A percentile compares a stretch with the other conserved stretches of the same genome.
Evolutionary conservation across 2,113 vertebrate species (phyloP).

Genomic region (Paradisaea rubra): DNA sequence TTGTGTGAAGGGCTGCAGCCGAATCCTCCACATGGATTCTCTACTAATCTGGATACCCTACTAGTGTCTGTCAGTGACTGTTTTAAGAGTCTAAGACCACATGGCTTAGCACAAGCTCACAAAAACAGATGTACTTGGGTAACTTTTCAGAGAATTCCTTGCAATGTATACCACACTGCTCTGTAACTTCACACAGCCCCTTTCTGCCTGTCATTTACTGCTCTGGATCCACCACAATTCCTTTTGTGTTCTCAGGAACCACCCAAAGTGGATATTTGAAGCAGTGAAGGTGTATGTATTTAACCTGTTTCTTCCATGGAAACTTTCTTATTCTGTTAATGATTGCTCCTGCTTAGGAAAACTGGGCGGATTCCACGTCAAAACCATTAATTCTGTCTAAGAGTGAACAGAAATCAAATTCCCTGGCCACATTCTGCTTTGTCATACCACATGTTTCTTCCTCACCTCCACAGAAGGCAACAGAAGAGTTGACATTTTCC

Average conservation of each 20-base stretch:
- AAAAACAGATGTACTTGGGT: background rate
- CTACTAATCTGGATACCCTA: background rate
- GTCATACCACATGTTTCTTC: background rate
- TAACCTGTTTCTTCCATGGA: background rate
- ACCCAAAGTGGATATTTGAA: background rate
- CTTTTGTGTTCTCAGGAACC: background rate
- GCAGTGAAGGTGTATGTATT: background rate
- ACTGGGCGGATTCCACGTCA: background rate
- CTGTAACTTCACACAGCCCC: background rate
- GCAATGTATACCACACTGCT: background rate
- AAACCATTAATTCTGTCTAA: background rate
- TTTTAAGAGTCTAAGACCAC: background rate
- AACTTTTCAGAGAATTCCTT: background rate
- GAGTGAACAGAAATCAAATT: background rate
- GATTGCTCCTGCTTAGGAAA: background rate
- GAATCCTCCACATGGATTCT: background rate
- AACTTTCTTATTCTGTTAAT: background rate
- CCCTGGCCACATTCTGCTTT: background rate
- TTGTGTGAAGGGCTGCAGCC: accelerated
- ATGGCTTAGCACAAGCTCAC: background rate
- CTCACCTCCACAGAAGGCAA: background rate
- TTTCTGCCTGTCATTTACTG: background rate
- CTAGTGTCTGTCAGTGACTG: background rate
- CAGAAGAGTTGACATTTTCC: background rate
- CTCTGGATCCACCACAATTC: background rate